Percentiles rank a stretch among this genome's conserved stretches.
These are phyloP conservation scores for Agapornis canus DNA, from an alignment of 2,797 vertebrate genomes.

Conservation along the genomic window DNA sequence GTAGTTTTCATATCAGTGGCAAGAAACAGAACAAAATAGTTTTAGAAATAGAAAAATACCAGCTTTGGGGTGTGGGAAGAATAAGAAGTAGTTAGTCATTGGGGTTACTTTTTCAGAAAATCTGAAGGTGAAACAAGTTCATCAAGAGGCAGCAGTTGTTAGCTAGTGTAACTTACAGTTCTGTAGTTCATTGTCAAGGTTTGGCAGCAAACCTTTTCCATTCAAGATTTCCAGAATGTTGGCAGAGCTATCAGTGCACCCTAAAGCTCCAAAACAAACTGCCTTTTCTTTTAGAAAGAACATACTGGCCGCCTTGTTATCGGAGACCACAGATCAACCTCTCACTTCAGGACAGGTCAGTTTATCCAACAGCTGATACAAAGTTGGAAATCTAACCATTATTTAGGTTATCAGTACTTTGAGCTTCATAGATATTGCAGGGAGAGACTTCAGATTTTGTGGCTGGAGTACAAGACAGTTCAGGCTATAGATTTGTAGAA, in stretches of 20 bases:
- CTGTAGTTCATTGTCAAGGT: not conserved
- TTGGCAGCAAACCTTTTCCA: not conserved
- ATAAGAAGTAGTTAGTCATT: not conserved
- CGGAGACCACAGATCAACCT: constrained; percentile 95
- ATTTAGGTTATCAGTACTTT: not conserved
- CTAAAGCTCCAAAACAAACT: constrained; percentile 61
- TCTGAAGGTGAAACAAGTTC: not conserved
- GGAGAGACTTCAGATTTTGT: not conserved
- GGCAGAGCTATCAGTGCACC: constrained; percentile 35
- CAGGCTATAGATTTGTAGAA: not conserved
- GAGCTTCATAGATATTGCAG: not conserved
- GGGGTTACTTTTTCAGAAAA: not conserved
- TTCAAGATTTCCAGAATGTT: constrained; percentile 6
- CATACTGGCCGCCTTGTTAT: constrained; percentile 94
- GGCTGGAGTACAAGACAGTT: not conserved
- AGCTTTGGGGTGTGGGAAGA: not conserved
- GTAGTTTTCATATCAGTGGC: not conserved
- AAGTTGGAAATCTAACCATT: not conserved
- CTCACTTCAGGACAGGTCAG: constrained; percentile 94
- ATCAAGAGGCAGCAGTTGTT: not conserved
- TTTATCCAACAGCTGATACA: constrained; percentile 50
- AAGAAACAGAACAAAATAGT: not conserved
- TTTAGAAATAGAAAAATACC: not conserved
- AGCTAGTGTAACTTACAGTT: not conserved
- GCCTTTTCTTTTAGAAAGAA: constrained; percentile 85